Base-by-base conservation (phyloP, 2,113 vertebrate species). In the Entelurus aequoreus region DNA sequence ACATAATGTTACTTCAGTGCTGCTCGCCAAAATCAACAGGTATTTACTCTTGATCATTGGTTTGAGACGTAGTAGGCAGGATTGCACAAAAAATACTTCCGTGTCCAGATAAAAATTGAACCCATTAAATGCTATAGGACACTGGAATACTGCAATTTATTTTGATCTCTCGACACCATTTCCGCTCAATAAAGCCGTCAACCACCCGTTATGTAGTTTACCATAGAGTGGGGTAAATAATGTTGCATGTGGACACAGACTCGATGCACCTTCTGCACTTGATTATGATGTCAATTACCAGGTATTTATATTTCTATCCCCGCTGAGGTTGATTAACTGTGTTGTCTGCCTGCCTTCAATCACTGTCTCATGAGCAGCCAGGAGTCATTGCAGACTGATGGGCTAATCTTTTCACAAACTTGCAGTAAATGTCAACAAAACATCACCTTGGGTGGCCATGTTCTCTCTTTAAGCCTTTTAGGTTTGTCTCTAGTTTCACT, bases 381-480 rank as follows among this genome's bases (percentile, higher is more conserved):
- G 57, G 37, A 77, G 66, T 73, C 60, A 10, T 65, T 5, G 47
- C 73, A 77, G 69, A 79, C 61, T 68, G 79, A 86, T 83, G 78
- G 67, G 60, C 60, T 78, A 78, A 78, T 78, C 72, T 86, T 87
- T 82, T 54, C 53, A 77, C 48, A 64, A 75, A 82, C 64, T 81
- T 66, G 62, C 71, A 75, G 69, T 81, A 80, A 84, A 86, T 87
- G 82, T 84, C 82, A 84, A 68, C 77, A 79, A 76, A 86, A 79
- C 66, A 65, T 63, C 70, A 64, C 73, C 59, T 19, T 55, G 75
- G 73, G 80, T 72, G 69, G 74, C 61, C 66, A 47, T 58, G 48
- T 56, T 69, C 61, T 48, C 38, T 51, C 14, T 75, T 72, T 80
- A 60, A 78, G 78, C 78, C 15, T 53, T 16, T 65, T 77, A 28